phyloP scores from a whole-genome alignment of 2,888 invertebrate genomes.

The Tolmerus cingulatus region DNA sequence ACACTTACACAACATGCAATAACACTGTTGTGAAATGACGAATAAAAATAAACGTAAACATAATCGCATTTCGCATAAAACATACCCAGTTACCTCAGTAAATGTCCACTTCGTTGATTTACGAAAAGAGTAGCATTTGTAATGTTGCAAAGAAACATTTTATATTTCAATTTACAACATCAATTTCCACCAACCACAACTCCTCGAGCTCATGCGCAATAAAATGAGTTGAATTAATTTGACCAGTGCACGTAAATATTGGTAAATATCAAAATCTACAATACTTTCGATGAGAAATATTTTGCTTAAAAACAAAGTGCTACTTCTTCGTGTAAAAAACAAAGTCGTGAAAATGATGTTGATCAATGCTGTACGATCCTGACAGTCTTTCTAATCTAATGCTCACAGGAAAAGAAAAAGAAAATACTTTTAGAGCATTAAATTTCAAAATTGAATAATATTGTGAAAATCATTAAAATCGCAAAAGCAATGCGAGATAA shows the following conservation, averaged over 20 bases:
- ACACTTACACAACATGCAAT: not conserved
- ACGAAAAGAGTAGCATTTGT: not conserved
- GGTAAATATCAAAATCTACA: not conserved
- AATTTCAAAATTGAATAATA: not conserved
- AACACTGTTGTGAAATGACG: not conserved
- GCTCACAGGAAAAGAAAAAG: not conserved
- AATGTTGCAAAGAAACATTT: not conserved
- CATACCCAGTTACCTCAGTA: not conserved
- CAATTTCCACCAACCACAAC: not conserved
- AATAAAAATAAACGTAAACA: not conserved
- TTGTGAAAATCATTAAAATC: not conserved
- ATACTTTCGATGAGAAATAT: not conserved
- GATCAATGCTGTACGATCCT: conserved; percentile 2
- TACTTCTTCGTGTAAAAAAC: conserved; percentile 1
- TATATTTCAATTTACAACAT: not conserved
- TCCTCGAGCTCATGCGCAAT: not conserved
- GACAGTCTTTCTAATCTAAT: conserved; percentile 26
- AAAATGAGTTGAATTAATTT: not conserved
- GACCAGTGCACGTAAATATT: not conserved
- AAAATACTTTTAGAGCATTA: not conserved
- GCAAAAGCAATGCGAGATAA: not conserved
- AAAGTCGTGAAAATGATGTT: not conserved
- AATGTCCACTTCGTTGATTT: not conserved
- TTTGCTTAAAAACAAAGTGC: not conserved
- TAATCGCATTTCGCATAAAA: not conserved